Base-by-base conservation (phyloP, 2,797 vertebrate species). In the Labeo calbasu region DNA sequence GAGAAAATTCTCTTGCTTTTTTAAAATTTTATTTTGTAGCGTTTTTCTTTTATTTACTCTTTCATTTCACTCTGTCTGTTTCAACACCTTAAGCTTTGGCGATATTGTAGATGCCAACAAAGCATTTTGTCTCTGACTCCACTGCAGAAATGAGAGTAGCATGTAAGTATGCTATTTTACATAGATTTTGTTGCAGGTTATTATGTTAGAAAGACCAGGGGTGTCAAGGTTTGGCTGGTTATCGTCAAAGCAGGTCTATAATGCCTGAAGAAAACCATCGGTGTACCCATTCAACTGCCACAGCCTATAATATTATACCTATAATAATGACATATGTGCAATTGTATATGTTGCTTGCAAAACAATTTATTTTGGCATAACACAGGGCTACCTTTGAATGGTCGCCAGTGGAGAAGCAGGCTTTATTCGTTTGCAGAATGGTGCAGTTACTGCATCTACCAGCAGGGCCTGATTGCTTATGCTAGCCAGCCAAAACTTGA, bases 201-300 rank as follows among this genome's bases (percentile, higher is more conserved):
- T 72, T 72, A 63, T 23, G 69, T 57, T 68, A 79, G 70, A 53
- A 83, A 90, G 86, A 79, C 86, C 87, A 55, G 51, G 23, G 72
- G 65, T 69, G 77, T 81, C 51, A 55, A 53, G 28, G n/a, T 43
- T 77, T 43, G n/a, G 7, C 14, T 77, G n/a, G 73, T 77, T 77
- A 59, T 59, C 21, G 11, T 59, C 32, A 40, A 43, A 23, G 12
- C 8, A 43, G 53, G n/a, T 13, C 36, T 46, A 43, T 77, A 77
- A 59, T 48, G 76, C 43, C 59, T 17, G 8, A 59, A 65, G 43
- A 78, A 61, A 78, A 12, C 14, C 57, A 78, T 57, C 21, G 8
- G 17, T 17, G 14, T 48, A 65, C 59, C 43, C 59, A 75, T 75
- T 75, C 72, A 63, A 1, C 76, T 65, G 10, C 17, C 59, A 50